Conservation (phyloP, 1,140 invertebrate genomes). For the Apocrypta bakeri region DNA sequence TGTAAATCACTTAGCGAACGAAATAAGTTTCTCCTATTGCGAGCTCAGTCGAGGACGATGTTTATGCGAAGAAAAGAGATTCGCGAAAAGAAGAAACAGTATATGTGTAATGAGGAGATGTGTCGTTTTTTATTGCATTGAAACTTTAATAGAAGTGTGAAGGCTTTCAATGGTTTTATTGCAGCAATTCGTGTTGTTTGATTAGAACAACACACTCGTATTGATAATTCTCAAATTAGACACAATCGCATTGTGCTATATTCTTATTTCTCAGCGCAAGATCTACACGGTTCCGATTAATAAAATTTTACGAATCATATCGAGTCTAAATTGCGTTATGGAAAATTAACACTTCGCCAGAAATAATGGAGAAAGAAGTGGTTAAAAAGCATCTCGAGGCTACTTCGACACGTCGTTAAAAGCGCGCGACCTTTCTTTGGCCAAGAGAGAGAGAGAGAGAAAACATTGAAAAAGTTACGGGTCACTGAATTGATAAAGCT, state of each 20-base stretch:
- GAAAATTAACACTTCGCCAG: neutral
- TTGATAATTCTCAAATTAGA: too few species aligned
- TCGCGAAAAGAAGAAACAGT: neutral
- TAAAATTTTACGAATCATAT: neutral
- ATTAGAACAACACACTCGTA: too few species aligned
- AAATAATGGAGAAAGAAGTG: neutral
- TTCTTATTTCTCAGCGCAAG: too few species aligned
- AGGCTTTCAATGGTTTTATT: too few species aligned
- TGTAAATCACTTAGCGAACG: slow-evolving; percentile 41
- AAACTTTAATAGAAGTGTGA: too few species aligned
- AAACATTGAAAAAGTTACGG: slow-evolving; percentile 43
- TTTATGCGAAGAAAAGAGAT: neutral
- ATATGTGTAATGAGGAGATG: too few species aligned
- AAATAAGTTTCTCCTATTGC: neutral
- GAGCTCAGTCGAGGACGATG: neutral
- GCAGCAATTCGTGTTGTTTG: too few species aligned
- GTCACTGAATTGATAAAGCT: slow-evolving; percentile 44
- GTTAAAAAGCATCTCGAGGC: neutral
- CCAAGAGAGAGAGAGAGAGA: neutral
- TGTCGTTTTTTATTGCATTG: too few species aligned
- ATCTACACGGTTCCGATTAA: too few species aligned
- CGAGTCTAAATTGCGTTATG: neutral
- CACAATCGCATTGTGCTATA: too few species aligned
- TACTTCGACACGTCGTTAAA: neutral
- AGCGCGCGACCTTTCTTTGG: neutral